Percentiles rank a stretch among this genome's conserved stretches.
Conservation (phyloP, 2,888 invertebrate species). For the Sceliomorpha sp. region DNA sequence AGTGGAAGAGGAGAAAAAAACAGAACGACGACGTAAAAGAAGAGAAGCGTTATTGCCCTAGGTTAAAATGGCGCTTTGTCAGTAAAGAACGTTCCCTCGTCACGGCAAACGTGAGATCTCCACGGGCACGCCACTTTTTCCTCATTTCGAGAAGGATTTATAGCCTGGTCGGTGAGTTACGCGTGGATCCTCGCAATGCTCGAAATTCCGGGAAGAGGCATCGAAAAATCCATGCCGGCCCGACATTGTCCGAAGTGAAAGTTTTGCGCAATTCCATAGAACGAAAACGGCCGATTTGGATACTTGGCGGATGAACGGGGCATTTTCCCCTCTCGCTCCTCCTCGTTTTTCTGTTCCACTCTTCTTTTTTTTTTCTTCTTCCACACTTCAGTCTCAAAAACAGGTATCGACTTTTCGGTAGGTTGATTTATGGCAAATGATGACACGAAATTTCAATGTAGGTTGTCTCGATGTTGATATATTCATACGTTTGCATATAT, state of each 20-base stretch:
- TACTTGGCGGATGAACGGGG: constrained; percentile 25
- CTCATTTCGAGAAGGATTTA: constrained; percentile 53
- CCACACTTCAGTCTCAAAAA: constrained; percentile 10
- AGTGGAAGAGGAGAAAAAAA: too few species aligned
- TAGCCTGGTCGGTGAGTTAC: constrained; percentile 46
- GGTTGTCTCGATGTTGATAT: too few species aligned
- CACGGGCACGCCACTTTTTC: constrained; percentile 56
- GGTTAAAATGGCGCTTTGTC: constrained; percentile 31
- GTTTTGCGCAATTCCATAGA: constrained; percentile 74
- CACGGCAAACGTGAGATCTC: constrained; percentile 49
- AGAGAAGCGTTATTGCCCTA: constrained; percentile 23
- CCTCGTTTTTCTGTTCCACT: too few species aligned
- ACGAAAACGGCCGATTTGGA: constrained; percentile 19
- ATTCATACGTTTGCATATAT: too few species aligned
- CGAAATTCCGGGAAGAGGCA: constrained; percentile 51
- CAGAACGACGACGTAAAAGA: too few species aligned
- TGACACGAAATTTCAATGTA: too few species aligned
- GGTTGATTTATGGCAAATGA: too few species aligned
- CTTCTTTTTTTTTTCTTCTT: too few species aligned
- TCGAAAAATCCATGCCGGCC: constrained; percentile 51
- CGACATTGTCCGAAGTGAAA: constrained; percentile 75
- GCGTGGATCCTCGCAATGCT: constrained; percentile 46
- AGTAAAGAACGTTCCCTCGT: constrained; percentile 44
- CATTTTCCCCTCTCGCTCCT: constrained; percentile 28
- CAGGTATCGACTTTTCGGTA: too few species aligned